phyloP scores from a whole-genome alignment of 2,113 vertebrate species.

The Anoplopoma fimbria region DNA sequence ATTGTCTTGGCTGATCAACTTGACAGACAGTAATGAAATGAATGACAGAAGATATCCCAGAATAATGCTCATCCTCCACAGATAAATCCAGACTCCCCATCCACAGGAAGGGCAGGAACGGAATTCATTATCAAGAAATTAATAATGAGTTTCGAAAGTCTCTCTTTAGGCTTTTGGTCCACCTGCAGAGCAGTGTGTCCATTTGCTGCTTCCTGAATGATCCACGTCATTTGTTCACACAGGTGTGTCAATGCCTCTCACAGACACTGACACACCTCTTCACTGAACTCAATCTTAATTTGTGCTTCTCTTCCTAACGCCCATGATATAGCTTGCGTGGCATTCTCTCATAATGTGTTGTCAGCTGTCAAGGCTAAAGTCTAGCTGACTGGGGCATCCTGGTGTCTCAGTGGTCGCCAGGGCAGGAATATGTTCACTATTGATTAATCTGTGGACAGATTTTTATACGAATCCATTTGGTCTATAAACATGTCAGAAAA shows the following conservation, averaged over 20 bases:
- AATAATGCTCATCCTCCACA: slow-evolving; percentile 39
- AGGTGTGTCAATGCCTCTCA: slow-evolving; percentile 15
- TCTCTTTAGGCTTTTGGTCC: slow-evolving; percentile 34
- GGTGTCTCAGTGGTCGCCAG: background rate
- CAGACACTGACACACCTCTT: slow-evolving; percentile 15
- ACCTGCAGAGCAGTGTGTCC: slow-evolving; percentile 17
- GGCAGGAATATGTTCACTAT: background rate
- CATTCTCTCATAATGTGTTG: slow-evolving; percentile 55
- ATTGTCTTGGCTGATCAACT: slow-evolving; percentile 65
- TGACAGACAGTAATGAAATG: slow-evolving; percentile 75
- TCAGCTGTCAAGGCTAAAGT: too few relatives aligned
- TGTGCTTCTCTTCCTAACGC: slow-evolving; percentile 49
- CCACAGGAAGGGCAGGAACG: slow-evolving; percentile 35
- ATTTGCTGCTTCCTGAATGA: slow-evolving; percentile 24
- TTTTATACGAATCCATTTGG: background rate
- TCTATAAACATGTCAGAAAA: background rate
- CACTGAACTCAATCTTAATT: slow-evolving; percentile 38
- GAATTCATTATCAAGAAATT: slow-evolving; percentile 62
- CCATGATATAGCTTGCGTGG: slow-evolving; percentile 43
- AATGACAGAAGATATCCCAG: slow-evolving; percentile 55
- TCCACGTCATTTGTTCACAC: slow-evolving; percentile 20
- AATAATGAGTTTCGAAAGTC: slow-evolving; percentile 64
- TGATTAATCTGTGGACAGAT: background rate
- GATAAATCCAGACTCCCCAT: slow-evolving; percentile 15
- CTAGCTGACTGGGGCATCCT: too few relatives aligned